phyloP scores from a whole-genome alignment of 2,113 vertebrate genomes.

The Aptenodytes patagonicus region DNA sequence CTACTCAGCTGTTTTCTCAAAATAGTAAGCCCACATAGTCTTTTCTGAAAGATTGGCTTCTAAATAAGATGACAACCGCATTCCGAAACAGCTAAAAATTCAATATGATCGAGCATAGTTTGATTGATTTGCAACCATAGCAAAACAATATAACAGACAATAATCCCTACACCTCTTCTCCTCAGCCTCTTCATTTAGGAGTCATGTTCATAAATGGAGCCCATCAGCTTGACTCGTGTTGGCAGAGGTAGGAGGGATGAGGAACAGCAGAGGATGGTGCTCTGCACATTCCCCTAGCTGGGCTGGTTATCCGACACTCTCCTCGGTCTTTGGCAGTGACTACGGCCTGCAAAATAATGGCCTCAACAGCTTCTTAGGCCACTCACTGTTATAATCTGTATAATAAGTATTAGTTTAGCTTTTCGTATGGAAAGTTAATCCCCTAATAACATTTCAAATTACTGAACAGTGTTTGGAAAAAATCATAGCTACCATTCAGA shows the following conservation, averaged over 20 bases:
- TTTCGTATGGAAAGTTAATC: constrained; percentile 61
- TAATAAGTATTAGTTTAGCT: constrained; percentile 64
- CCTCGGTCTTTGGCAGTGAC: neutral
- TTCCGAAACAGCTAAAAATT: neutral
- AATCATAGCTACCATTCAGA: constrained; percentile 17
- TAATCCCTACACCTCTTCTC: neutral
- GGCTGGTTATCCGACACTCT: neutral
- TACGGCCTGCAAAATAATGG: constrained; percentile 3
- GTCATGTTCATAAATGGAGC: neutral
- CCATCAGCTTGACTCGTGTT: neutral
- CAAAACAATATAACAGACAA: neutral
- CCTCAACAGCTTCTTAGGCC: neutral
- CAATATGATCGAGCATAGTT: neutral
- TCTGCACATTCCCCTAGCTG: neutral
- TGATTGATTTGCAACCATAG: neutral
- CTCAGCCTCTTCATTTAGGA: neutral
- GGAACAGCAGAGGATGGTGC: neutral
- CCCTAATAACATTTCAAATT: constrained; percentile 67
- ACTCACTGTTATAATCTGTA: constrained; percentile 48
- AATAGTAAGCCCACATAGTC: neutral
- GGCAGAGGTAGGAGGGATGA: neutral
- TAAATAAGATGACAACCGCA: neutral
- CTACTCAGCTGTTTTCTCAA: neutral
- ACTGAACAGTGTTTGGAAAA: constrained; percentile 34
- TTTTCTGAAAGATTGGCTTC: neutral